These are phyloP conservation scores for Helogale parvula DNA, from an alignment of 2,113 vertebrate genomes.

Conservation along the genomic window DNA sequence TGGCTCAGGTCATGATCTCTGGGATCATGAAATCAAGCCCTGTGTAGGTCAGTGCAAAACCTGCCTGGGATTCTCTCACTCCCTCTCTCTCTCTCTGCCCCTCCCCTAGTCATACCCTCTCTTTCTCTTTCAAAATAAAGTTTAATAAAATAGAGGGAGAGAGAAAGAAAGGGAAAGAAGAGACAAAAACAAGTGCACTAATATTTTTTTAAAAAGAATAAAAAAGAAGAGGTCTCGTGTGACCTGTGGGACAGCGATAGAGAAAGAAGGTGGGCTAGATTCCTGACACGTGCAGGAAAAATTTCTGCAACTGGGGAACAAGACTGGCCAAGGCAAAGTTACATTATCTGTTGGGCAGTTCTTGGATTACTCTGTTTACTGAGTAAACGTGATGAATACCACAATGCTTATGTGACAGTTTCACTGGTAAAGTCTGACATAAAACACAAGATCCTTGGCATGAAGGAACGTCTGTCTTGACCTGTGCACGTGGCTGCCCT, in stretches of 20 bases:
- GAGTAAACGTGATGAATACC: neutral
- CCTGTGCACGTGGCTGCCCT: neutral
- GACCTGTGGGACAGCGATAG: too few relatives aligned
- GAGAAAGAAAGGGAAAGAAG: neutral
- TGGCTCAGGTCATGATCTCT: too few relatives aligned
- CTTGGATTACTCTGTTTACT: neutral
- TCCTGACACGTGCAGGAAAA: neutral
- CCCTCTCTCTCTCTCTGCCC: too few relatives aligned
- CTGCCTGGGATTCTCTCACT: too few relatives aligned
- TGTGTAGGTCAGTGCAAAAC: too few relatives aligned
- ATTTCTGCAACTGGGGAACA: neutral
- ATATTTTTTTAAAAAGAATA: neutral
- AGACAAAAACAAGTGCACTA: neutral
- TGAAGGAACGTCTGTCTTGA: neutral
- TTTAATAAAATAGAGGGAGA: neutral
- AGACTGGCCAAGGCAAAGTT: neutral
- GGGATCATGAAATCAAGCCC: too few relatives aligned
- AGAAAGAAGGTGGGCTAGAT: neutral
- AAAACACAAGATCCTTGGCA: neutral
- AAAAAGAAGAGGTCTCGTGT: neutral
- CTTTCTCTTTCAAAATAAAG: too few relatives aligned
- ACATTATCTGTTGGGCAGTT: neutral
- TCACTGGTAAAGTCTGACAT: neutral
- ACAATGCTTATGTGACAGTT: neutral
- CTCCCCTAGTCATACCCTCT: too few relatives aligned